A percentile compares a stretch with the other conserved stretches of the same genome.
Evolutionary conservation across 2,113 vertebrate species (phyloP).

Genomic region (Nyctibius bracteatus): DNA sequence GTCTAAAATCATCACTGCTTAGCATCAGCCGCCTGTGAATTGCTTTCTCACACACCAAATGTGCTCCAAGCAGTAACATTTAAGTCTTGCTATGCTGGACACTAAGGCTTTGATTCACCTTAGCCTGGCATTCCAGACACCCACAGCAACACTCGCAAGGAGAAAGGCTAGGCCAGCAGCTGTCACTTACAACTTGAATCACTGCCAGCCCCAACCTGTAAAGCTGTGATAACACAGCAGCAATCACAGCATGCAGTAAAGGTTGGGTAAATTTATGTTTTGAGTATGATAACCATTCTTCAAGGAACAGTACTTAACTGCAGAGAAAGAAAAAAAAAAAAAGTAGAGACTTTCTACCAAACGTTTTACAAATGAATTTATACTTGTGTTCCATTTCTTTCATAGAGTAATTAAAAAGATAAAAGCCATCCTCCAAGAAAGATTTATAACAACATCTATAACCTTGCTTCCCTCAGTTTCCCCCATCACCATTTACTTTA

Average conservation of each 20-base stretch:
- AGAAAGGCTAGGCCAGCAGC: background rate
- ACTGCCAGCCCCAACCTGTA: background rate
- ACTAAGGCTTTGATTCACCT: background rate
- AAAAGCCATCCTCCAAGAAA: background rate
- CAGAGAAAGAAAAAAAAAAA: background rate
- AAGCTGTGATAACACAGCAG: constrained; percentile 55
- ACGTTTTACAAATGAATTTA: background rate
- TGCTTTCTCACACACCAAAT: background rate
- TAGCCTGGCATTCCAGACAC: background rate
- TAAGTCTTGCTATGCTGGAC: background rate
- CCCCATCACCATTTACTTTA: background rate
- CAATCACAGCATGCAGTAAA: constrained; percentile 11
- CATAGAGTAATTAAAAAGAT: background rate
- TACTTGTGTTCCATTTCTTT: background rate
- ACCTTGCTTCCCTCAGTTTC: background rate
- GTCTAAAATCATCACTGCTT: constrained; percentile 28
- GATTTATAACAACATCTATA: background rate
- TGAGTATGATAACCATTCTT: background rate
- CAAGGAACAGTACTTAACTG: background rate
- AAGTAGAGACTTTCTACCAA: background rate
- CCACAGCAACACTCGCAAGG: background rate
- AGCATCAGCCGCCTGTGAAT: constrained; percentile 13
- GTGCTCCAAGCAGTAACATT: background rate
- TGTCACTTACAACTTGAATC: constrained; percentile 20
- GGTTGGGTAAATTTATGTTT: constrained; percentile 1